Evolutionary conservation across 1,140 invertebrate genomes (phyloP), one percentile per base, ranked within the genome.

Genomic region (Vanessa tameamea): DNA sequence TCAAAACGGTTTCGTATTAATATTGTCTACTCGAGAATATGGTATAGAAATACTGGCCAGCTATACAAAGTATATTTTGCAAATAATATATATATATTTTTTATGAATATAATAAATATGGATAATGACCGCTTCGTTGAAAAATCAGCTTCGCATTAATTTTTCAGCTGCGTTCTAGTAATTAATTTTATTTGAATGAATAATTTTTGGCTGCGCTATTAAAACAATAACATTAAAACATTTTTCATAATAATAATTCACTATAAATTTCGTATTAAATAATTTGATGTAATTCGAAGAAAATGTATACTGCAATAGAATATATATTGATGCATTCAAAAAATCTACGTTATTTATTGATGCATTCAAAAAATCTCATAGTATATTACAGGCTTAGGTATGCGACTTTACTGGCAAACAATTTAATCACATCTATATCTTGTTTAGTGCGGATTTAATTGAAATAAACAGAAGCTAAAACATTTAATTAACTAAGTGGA

Each of bases 401-500:
- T 57, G 31, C 0, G 6, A 37, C 37, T 61, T 37, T 61, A 15
- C 26, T 37, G 13, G 7, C 4, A 72, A 43, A 12, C 23, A 12
- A 57, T 37, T 65, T 57, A 72, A 72, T 63, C 63, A 65, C 50
- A 72, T 72, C 70, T 65, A 57, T 64, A 72, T 64, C 61, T 67
- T 51, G 31, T 73, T 73, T 67, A 73, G 53, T n/a, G 64, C 50
- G 47, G 14, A 61, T 67, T 67, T 67, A 66, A 61, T 67, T 73
- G 53, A n/a, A 47, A 63, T 65, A 73, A 61, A 67, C 71, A 73
- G n/a, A 61, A 26, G 31, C n/a, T 50, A 47, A 66, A 47, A 67
- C 55, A 81, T 85, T 83, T 83, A 85, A 86, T 85, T 86, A 83
- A 82, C 77, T 79, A 83, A 84, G 78, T 82, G 79, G 72, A 69